phyloP scores from a whole-genome alignment of 2,113 vertebrate genomes.

The Pseudorectes ferrugineus region DNA sequence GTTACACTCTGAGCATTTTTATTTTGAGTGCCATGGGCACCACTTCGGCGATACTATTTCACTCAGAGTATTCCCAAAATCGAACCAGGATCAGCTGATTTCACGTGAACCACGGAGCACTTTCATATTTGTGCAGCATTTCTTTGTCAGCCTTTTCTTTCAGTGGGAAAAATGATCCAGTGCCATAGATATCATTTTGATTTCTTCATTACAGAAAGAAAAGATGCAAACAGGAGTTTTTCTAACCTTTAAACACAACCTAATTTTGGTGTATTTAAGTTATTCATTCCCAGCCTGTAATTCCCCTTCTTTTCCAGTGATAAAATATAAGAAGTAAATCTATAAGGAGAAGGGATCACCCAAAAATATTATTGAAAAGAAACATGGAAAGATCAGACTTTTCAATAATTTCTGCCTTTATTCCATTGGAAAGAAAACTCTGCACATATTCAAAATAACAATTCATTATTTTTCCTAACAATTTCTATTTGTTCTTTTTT shows the following conservation, averaged over 20 bases:
- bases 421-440: background rate
- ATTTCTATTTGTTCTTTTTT: background rate
- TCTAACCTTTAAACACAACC: background rate
- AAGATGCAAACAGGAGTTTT: background rate
- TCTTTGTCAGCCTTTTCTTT: background rate
- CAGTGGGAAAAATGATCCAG: background rate
- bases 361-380: background rate
- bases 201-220: background rate
- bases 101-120: background rate
- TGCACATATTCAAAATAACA: background rate
- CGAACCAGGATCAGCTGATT: background rate
- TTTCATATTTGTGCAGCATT: background rate
- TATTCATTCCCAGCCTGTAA: background rate
- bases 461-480: background rate
- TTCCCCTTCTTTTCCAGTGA: background rate
- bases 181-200: background rate
- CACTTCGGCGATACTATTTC: background rate
- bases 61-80: background rate
- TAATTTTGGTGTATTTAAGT: rapidly evolving
- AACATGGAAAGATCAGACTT: background rate
- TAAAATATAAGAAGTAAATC: background rate
- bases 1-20: background rate
- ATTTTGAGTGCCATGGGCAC: background rate
- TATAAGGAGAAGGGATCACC: background rate
- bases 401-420: background rate